Conservation (phyloP, 2,113 vertebrate genomes). For the Oceanodroma tethys region DNA sequence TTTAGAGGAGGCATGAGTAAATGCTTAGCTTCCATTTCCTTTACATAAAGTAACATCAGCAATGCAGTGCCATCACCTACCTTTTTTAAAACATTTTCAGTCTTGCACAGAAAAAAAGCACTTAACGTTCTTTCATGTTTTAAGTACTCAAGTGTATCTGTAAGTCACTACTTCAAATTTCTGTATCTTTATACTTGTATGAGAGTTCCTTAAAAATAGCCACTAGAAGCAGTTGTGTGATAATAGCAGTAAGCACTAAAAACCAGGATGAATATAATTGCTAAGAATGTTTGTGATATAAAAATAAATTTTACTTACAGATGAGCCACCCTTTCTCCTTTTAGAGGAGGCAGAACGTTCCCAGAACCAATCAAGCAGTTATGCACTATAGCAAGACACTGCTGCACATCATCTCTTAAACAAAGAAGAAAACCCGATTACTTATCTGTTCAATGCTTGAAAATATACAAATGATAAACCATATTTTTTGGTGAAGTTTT, state of each 20-base stretch:
- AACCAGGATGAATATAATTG: neutral
- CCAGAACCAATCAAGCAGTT: slow-evolving; percentile 96
- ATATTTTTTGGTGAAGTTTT: neutral
- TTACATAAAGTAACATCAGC: neutral
- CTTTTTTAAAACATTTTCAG: neutral
- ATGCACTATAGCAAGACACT: slow-evolving; percentile 91
- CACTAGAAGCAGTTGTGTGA: neutral
- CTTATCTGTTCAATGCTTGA: neutral
- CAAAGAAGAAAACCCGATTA: neutral
- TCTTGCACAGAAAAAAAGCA: neutral
- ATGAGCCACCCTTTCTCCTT: slow-evolving; percentile 86
- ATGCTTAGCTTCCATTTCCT: neutral
- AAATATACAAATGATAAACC: neutral
- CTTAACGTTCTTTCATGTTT: neutral
- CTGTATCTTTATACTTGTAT: neutral
- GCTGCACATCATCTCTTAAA: slow-evolving; percentile 94
- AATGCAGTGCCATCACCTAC: neutral
- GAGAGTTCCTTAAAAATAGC: neutral
- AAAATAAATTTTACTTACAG: slow-evolving; percentile 79
- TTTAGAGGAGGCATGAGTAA: neutral
- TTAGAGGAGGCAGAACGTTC: slow-evolving; percentile 87
- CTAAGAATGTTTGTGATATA: neutral
- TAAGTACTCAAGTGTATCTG: neutral
- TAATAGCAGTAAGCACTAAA: neutral
- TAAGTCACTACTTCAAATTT: neutral